Evolutionary conservation across 2,888 invertebrate genomes (phyloP), one percentile per base, ranked within the genome.

Genomic region (Teleiodes luculella): DNA sequence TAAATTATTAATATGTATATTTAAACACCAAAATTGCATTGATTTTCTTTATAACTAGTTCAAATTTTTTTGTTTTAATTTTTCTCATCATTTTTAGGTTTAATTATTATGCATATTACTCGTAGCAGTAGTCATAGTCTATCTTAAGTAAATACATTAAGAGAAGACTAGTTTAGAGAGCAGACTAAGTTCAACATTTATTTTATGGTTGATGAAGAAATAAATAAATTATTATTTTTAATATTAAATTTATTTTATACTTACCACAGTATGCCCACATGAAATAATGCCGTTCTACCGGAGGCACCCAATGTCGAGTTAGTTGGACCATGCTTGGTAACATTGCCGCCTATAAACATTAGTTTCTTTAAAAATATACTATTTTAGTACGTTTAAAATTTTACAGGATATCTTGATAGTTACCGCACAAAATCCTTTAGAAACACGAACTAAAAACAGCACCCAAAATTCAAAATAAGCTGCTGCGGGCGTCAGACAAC

Each of bases 191-290:
- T n/a, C n/a, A n/a, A n/a, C n/a, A n/a, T n/a, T n/a, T n/a, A n/a
- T n/a, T n/a, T n/a, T n/a, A n/a, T n/a, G n/a, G n/a, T n/a, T n/a
- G n/a, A n/a, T n/a, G n/a, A n/a, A n/a, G n/a, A n/a, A n/a, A n/a
- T n/a, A n/a, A n/a, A n/a, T n/a, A n/a, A n/a, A n/a, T n/a, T n/a
- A n/a, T n/a, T n/a, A n/a, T n/a, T n/a, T n/a, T n/a, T n/a, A n/a
- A 14, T 18, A 14, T 14, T 16, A 37, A 37, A 16, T 8, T 14
- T 13, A 14, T 13, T 46, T 8, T 30, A n/a, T 24, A 24, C 79
- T 79, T 65, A 87, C 88, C 88, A 66, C 88, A 88, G 60, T 87
- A 87, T 1, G 86, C 86, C 88, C 88, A 89, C 80, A 88, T 84
- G 53, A 88, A 89, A 64, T 88, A 78, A 62, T 85, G 81, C 55